Evolutionary conservation across 2,888 invertebrate species (phyloP).

Genomic region (Iselma pallidipennis): DNA sequence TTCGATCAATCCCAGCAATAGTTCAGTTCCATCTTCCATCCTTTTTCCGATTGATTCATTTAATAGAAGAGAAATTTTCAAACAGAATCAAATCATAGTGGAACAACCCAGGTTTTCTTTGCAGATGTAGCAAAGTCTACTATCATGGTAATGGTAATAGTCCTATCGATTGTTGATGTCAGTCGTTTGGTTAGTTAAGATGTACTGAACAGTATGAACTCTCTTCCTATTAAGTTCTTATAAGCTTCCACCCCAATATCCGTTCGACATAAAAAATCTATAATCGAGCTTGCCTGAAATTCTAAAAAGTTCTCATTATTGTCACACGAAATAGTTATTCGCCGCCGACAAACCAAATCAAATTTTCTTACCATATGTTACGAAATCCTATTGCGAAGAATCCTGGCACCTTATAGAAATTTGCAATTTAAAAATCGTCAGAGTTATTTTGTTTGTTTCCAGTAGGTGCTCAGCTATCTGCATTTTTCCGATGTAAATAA

Average conservation of each 20-base stretch:
- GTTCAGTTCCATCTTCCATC: too few relatives aligned
- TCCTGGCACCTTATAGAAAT: constrained; percentile 28
- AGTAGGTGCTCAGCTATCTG: constrained; percentile 24
- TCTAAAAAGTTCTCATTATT: background rate
- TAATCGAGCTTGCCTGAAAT: too few relatives aligned
- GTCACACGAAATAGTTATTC: background rate
- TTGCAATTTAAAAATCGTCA: constrained; percentile 32
- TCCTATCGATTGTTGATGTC: background rate
- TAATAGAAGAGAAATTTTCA: too few relatives aligned
- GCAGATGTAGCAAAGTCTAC: too few relatives aligned
- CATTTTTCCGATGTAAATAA: constrained; percentile 35
- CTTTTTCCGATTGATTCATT: too few relatives aligned
- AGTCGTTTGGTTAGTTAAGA: background rate
- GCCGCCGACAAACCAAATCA: background rate
- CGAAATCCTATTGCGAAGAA: constrained; percentile 9
- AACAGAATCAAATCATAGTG: too few relatives aligned
- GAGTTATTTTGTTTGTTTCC: constrained; percentile 33
- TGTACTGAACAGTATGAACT: background rate
- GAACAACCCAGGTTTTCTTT: too few relatives aligned
- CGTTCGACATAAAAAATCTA: background rate
- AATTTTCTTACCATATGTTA: constrained; percentile 5
- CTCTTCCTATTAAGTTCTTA: background rate
- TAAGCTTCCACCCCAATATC: background rate
- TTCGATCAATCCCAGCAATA: background rate
- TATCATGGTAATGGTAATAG: background rate